Evolutionary conservation across 2,797 vertebrate species (phyloP).

Genomic region (Carduelis carduelis): DNA sequence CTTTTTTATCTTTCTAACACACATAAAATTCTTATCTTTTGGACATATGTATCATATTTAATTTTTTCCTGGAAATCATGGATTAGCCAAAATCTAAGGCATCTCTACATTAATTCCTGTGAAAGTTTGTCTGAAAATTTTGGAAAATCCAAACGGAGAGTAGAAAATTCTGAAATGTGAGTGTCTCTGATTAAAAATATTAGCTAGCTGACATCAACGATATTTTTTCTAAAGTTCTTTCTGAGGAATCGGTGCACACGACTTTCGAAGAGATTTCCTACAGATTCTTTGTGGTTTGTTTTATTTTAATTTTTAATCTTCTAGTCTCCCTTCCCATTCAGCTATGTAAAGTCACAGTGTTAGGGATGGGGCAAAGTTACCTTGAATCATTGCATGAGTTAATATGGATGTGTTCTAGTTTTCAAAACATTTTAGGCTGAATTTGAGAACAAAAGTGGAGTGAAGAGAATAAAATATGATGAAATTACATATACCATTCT

Average conservation of each 20-base stretch:
- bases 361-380: not conserved
- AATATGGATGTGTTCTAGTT: fast-evolving
- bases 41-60: fast-evolving
- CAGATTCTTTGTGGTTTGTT: not conserved
- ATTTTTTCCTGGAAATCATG: not conserved
- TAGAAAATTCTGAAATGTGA: not conserved
- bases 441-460: not conserved
- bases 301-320: not conserved
- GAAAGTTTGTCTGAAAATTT: not conserved
- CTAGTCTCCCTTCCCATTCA: not conserved
- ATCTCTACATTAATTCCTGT: not conserved
- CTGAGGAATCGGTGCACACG: fast-evolving
- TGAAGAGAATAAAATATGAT: not conserved
- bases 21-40: not conserved
- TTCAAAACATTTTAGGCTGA: not conserved
- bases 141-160: not conserved
- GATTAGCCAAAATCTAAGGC: not conserved
- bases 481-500: not conserved
- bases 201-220: not conserved
- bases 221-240: not conserved
- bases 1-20: not conserved
- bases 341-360: not conserved
- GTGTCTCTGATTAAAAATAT: not conserved
- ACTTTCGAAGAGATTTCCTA: not conserved
- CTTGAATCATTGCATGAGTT: not conserved